A percentile compares a stretch with the other conserved stretches of the same genome.
Evolutionary conservation across 2,797 vertebrate species (phyloP).

Genomic region (Coracias cyanogaster): DNA sequence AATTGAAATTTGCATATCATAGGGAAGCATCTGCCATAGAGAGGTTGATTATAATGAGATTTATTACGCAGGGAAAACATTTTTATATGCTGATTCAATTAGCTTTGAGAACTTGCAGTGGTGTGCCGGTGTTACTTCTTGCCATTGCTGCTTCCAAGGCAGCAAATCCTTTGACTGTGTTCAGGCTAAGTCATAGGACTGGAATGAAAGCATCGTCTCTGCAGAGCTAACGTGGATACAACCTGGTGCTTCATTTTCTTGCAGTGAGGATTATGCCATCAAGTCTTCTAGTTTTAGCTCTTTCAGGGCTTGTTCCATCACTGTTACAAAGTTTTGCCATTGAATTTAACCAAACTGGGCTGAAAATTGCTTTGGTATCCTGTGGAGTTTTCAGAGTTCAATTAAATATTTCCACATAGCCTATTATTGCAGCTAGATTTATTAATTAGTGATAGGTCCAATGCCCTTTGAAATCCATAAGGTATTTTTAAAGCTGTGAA

Average conservation of each 20-base stretch:
- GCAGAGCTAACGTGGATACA: not conserved
- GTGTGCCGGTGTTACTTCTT: not conserved
- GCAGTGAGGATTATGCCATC: not conserved
- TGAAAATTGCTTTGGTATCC: constrained; percentile 15
- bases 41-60: constrained; percentile 50
- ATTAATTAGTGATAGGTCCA: constrained; percentile 10
- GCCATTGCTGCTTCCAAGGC: constrained; percentile 11
- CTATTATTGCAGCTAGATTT: constrained; percentile 20
- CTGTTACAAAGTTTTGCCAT: not conserved
- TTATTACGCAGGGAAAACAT: constrained; percentile 54
- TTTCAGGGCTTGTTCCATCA: not conserved
- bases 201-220: not conserved
- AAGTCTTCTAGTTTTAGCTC: not conserved
- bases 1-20: constrained; percentile 66
- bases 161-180: not conserved
- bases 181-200: not conserved
- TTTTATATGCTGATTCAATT: constrained; percentile 64
- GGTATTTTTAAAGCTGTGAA: constrained; percentile 37
- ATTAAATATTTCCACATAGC: constrained; percentile 59
- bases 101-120: constrained; percentile 52
- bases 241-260: not conserved
- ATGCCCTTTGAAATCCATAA: constrained; percentile 26
- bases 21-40: constrained; percentile 16
- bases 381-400: not conserved
- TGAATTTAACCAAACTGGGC: not conserved